These are phyloP conservation scores for Malurus leucopterus DNA, from an alignment of 2,797 vertebrate species.

Conservation along the genomic window DNA sequence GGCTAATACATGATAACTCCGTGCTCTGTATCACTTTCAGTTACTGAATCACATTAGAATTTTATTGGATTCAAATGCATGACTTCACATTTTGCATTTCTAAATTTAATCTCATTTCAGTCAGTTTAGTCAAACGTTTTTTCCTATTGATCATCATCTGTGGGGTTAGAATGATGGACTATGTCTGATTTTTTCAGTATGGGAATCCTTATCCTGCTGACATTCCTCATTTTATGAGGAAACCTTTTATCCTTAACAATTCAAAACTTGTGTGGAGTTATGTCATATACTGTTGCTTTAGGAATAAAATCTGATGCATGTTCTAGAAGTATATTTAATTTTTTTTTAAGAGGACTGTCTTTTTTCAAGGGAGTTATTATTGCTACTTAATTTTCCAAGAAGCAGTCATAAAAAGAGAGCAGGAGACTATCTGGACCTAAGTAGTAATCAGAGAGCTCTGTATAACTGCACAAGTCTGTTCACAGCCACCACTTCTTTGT, in stretches of 20 bases:
- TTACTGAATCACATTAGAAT: not conserved
- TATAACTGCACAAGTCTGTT: not conserved
- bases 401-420: not conserved
- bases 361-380: not conserved
- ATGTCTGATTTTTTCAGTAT: not conserved
- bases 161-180: not conserved
- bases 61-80: not conserved
- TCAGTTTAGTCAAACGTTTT: not conserved
- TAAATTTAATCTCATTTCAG: not conserved
- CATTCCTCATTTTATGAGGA: not conserved
- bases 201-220: not conserved
- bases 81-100: not conserved
- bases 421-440: not conserved
- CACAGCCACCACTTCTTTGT: not conserved
- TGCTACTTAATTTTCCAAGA: not conserved
- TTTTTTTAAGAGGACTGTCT: not conserved
- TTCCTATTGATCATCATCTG: not conserved
- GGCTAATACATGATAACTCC: accelerated
- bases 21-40: not conserved
- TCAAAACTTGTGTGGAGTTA: not conserved
- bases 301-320: not conserved
- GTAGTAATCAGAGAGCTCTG: not conserved
- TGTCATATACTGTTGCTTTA: not conserved
- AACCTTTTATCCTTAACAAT: not conserved
- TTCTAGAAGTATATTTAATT: not conserved